Evolutionary conservation across 2,797 vertebrate species (phyloP).

Genomic region (Tinamus major): DNA sequence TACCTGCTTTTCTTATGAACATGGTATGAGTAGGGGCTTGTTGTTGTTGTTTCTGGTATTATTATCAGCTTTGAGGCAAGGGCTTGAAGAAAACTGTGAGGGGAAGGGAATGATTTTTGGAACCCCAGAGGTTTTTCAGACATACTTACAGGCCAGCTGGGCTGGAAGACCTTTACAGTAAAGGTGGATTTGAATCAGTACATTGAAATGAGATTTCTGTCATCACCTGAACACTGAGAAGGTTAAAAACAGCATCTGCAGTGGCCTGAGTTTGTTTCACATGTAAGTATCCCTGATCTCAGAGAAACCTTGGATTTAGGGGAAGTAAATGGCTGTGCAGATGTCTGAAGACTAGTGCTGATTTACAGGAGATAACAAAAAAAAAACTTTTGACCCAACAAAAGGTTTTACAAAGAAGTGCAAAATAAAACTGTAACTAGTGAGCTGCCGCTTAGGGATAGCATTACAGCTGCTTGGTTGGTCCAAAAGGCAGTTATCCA

Average conservation of each 20-base stretch:
- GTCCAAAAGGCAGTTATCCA: not conserved
- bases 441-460: not conserved
- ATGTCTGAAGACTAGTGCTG: not conserved
- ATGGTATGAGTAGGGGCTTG: rapidly evolving
- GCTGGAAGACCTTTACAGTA: not conserved
- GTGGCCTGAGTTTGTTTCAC: not conserved
- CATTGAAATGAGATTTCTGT: not conserved
- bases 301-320: not conserved
- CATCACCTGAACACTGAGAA: not conserved
- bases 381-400: not conserved
- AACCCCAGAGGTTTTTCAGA: not conserved
- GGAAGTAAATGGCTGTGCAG: not conserved
- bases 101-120: not conserved
- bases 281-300: not conserved
- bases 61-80: not conserved
- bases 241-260: not conserved
- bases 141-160: not conserved
- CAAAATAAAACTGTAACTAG: not conserved
- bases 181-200: not conserved
- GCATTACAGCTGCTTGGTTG: rapidly evolving
- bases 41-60: not conserved
- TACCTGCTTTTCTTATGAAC: not conserved
- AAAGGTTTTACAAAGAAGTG: not conserved
- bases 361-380: not conserved
- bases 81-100: not conserved